Evolutionary conservation across 2,888 invertebrate genomes (phyloP).

Genomic region (Caenorhabditis imperialis): DNA sequence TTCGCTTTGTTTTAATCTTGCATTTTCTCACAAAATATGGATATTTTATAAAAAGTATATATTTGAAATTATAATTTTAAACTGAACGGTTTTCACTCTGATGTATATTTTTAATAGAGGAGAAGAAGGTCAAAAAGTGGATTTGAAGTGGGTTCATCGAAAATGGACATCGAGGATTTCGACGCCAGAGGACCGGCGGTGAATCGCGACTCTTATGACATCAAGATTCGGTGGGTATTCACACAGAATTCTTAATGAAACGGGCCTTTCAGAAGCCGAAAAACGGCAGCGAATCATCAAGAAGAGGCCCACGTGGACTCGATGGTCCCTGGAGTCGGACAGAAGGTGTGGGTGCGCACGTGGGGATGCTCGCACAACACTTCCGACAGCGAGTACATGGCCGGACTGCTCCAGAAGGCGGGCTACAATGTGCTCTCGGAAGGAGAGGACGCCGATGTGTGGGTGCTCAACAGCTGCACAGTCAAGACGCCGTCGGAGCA

Average conservation of each 20-base stretch:
- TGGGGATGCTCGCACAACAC: constrained; percentile 85
- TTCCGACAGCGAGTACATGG: constrained; percentile 98
- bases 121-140: too few species aligned
- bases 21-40: constrained; percentile 11
- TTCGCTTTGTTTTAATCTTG: constrained; percentile 26
- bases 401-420: constrained; percentile 87
- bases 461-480: constrained; percentile 97
- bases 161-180: constrained; percentile 65
- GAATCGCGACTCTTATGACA: constrained; percentile 45
- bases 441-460: constrained; percentile 88
- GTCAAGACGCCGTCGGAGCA: constrained; percentile 95
- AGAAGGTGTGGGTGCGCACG: constrained; percentile 67
- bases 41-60: constrained; percentile 7
- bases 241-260: too few species aligned
- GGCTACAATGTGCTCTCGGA: constrained; percentile 81
- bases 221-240: constrained; percentile 64
- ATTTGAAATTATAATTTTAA: too few species aligned
- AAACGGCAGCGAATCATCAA: constrained; percentile 12
- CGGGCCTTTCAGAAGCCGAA: constrained; percentile 51
- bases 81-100: constrained; percentile 10
- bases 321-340: constrained; percentile 61
- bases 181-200: constrained; percentile 29
- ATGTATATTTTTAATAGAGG: constrained; percentile 5
- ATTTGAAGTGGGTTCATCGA: constrained; percentile 16
- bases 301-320: constrained; percentile 61